Base-by-base conservation (phyloP, 2,888 invertebrate genomes). In the Leucozona laternaria region DNA sequence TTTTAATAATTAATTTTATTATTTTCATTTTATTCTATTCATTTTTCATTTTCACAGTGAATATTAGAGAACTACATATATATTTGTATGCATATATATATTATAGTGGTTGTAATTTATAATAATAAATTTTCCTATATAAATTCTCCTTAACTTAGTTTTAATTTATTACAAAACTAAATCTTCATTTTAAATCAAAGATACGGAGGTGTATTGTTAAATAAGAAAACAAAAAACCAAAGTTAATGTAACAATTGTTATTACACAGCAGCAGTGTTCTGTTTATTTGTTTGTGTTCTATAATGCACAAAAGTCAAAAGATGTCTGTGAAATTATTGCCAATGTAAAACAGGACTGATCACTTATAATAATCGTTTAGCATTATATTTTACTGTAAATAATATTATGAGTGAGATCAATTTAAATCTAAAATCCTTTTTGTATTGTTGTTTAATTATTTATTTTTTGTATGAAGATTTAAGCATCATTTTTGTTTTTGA, bases 11-110 rank as follows among this genome's bases (percentile, higher is more conserved):
- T 77, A 72, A 71, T 64, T 68, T 79, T 60, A 84, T 76, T 66
- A 43, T 68, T 75, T 62, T 68, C 22, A 43, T 66, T 76, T 77
- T 78, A 77, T 77, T 75, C 77, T 85, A 85, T 85, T 43, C 85
- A 85, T 85, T 80, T 86, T 86, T 85, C 80, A 85, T 80, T 77
- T 80, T 82, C 82, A 86, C 78, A 81, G 86, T 86, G 82, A 86
- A 86, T 86, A 86, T 86, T 82, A 86, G 81, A 81, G 78, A 82
- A 86, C 78, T 86, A 82, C 78, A 86, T 82, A 66, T 70, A 78
- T 64, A 75, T 43, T 28, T 66, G 79, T 75, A 81, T 28, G 15
- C 50, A 57, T 53, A 43, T 40, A 62, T 64, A 58, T 58, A 43
- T 64, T 84, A 77, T 77, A 78, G 64, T 78, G 57, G 81, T 75